Conservation (phyloP, 2,113 vertebrate genomes). For the Brienomyrus longianalis region DNA sequence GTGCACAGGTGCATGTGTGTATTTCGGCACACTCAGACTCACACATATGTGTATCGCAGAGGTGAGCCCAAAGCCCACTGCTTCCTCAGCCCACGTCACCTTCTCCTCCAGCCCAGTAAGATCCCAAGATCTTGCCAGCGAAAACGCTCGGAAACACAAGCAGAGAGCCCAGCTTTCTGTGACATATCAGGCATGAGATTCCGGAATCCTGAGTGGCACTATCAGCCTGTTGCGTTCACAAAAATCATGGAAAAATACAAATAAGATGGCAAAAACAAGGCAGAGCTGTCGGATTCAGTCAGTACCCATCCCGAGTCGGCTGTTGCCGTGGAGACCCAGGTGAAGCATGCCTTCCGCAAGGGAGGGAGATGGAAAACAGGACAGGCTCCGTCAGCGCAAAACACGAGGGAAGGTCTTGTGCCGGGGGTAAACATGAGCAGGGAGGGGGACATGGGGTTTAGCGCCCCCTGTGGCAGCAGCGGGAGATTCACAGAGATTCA, state of each 20-base stretch:
- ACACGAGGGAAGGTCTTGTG: neutral
- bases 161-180: neutral
- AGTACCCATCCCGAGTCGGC: neutral
- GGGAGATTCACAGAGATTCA: neutral
- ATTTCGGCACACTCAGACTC: neutral
- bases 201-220: neutral
- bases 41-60: neutral
- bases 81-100: neutral
- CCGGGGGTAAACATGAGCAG: neutral
- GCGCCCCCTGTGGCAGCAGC: neutral
- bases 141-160: neutral
- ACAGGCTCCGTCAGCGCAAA: neutral
- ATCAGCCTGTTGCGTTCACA: neutral
- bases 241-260: neutral
- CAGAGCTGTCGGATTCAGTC: neutral
- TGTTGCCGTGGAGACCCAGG: neutral
- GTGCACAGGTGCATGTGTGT: neutral
- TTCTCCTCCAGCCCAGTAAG: neutral
- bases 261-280: neutral
- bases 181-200: neutral
- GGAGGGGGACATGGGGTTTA: neutral
- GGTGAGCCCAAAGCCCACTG: neutral
- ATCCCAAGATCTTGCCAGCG: neutral
- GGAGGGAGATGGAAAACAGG: neutral
- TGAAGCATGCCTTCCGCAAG: neutral